phyloP scores from a whole-genome alignment of 2,113 vertebrate genomes.

The Talpa occidentalis region DNA sequence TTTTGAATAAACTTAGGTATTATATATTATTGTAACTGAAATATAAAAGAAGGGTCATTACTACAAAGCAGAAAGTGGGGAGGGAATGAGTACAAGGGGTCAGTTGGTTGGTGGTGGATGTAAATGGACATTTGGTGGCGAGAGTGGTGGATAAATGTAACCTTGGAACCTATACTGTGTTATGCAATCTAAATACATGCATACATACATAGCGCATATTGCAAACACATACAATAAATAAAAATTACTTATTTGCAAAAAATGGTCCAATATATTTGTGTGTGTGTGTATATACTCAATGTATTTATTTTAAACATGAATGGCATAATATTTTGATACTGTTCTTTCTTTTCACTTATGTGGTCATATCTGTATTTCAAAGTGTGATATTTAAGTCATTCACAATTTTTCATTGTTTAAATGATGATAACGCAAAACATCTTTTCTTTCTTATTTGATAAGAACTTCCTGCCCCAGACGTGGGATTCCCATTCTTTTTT shows the following conservation, averaged over 20 bases:
- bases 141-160: too few species aligned
- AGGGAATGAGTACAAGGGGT: too few species aligned
- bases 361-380: not conserved
- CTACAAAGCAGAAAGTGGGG: too few species aligned
- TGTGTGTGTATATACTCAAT: not conserved
- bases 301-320: not conserved
- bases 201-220: too few species aligned
- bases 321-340: slow-evolving; percentile 2
- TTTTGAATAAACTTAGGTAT: not conserved
- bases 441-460: not conserved
- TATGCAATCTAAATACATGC: too few species aligned
- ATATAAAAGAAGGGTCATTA: not conserved
- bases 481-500: not conserved
- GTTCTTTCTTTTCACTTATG: not conserved
- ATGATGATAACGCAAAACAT: not conserved
- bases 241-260: slow-evolving; percentile 31
- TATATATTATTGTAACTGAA: not conserved
- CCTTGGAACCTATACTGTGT: too few species aligned
- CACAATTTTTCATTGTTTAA: not conserved
- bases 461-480: not conserved
- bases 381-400: not conserved
- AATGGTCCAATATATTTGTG: not conserved
- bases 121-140: too few species aligned
- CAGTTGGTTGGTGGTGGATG: too few species aligned
- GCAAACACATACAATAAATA: not conserved